Conservation (phyloP, 2,888 invertebrate species). For the Hedychridium roseum region DNA sequence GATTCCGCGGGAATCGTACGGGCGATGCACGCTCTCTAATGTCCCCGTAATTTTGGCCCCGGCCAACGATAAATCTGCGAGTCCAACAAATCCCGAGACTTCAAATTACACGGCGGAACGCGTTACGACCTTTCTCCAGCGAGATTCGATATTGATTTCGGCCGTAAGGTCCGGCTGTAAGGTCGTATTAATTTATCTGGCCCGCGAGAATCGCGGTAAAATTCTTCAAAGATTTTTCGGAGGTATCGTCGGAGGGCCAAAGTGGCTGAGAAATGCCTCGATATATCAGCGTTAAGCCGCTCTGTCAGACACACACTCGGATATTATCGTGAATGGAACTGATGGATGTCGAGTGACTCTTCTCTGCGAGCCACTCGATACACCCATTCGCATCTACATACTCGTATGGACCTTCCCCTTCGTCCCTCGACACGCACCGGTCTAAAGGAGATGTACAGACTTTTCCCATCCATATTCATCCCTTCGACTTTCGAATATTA, state of each 20-base stretch:
- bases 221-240: too few species aligned
- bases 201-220: constrained; percentile 26
- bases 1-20: too few species aligned
- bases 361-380: constrained; percentile 39
- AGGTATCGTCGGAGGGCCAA: too few species aligned
- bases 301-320: constrained; percentile 44
- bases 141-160: too few species aligned
- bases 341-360: constrained; percentile 46
- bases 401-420: constrained; percentile 1
- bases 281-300: constrained; percentile 49
- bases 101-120: too few species aligned
- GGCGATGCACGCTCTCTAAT: too few species aligned
- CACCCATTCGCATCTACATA: constrained; percentile 19
- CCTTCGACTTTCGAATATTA: too few species aligned
- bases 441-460: not conserved
- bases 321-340: constrained; percentile 47
- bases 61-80: too few species aligned
- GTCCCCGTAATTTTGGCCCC: too few species aligned
- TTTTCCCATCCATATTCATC: constrained; percentile 2
- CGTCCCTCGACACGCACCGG: constrained; percentile 1
- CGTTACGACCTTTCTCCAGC: too few species aligned
- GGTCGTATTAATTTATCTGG: constrained; percentile 24
- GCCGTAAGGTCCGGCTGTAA: too few species aligned
- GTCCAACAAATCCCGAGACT: too few species aligned
- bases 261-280: constrained; percentile 49